Conservation (phyloP, 92 coral and sea anemone genomes). For the Actinernus sp. region DNA sequence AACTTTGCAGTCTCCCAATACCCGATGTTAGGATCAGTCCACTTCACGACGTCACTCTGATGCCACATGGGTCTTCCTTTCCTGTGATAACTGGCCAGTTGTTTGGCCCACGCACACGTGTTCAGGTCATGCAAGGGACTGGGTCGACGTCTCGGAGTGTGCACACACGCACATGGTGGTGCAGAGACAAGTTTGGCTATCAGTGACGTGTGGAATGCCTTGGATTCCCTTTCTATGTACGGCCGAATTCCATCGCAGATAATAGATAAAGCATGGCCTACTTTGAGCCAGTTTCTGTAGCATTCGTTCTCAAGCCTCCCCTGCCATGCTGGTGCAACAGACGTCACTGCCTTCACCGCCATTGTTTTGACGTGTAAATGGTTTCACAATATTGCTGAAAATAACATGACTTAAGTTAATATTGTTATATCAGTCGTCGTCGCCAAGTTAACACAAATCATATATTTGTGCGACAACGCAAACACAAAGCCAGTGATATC, state of each 20-base stretch:
- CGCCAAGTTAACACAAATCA: background rate
- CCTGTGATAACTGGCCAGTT: constrained; percentile 49
- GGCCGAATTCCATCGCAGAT: constrained; percentile 24
- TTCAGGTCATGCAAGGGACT: constrained; percentile 11
- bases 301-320: constrained; percentile 5
- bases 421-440: background rate
- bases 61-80: constrained; percentile 64
- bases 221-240: constrained; percentile 11
- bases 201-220: constrained; percentile 14
- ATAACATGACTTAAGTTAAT: background rate
- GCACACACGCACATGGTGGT: constrained; percentile 10
- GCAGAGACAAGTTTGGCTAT: background rate
- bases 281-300: constrained; percentile 31
- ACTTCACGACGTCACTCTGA: constrained; percentile 71
- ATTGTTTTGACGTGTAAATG: background rate
- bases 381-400: background rate
- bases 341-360: background rate
- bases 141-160: constrained; percentile 4
- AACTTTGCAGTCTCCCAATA: constrained; percentile 90
- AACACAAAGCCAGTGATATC: too few relatives aligned
- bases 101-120: constrained; percentile 76
- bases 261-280: constrained; percentile 14
- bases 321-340: constrained; percentile 6
- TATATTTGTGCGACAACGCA: too few relatives aligned
- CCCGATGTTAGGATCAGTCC: constrained; percentile 79